A percentile compares a stretch with the other conserved stretches of the same genome.
These are phyloP conservation scores for Acinonyx jubatus DNA, from an alignment of 2,113 vertebrate species.

Conservation along the genomic window DNA sequence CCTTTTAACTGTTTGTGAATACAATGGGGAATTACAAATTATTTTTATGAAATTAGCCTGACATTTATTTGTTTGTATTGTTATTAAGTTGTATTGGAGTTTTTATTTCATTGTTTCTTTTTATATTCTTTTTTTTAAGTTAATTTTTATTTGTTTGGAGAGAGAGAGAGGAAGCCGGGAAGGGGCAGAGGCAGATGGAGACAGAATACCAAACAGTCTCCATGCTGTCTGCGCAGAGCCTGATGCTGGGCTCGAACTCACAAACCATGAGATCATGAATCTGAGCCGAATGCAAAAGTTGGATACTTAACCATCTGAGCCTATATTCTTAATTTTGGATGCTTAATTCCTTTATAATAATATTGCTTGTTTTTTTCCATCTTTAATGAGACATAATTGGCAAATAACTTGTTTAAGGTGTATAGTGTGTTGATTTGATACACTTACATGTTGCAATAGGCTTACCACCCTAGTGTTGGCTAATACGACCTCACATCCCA, in stretches of 20 bases:
- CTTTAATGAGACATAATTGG: neutral
- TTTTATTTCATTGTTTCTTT: neutral
- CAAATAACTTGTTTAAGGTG: neutral
- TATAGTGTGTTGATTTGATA: neutral
- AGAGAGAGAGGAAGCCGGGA: no score
- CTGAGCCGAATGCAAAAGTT: no score
- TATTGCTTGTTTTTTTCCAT: neutral
- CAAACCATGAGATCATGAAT: no score
- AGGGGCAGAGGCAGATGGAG: no score
- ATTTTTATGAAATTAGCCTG: neutral
- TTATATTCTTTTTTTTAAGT: neutral
- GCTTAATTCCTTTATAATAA: neutral
- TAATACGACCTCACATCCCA: neutral
- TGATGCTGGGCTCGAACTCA: no score
- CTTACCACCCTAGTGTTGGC: neutral
- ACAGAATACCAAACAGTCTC: no score
- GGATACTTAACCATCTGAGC: no score
- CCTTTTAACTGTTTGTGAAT: neutral
- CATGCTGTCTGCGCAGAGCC: no score
- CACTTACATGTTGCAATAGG: neutral
- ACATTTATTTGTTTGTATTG: neutral
- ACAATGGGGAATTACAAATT: neutral
- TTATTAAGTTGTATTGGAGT: neutral
- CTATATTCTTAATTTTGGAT: neutral
- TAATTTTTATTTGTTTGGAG: no score